A percentile compares a stretch with the other conserved stretches of the same genome.
Evolutionary conservation across 1,140 invertebrate genomes (phyloP).

Genomic region (Oncopodura yosiiana): DNA sequence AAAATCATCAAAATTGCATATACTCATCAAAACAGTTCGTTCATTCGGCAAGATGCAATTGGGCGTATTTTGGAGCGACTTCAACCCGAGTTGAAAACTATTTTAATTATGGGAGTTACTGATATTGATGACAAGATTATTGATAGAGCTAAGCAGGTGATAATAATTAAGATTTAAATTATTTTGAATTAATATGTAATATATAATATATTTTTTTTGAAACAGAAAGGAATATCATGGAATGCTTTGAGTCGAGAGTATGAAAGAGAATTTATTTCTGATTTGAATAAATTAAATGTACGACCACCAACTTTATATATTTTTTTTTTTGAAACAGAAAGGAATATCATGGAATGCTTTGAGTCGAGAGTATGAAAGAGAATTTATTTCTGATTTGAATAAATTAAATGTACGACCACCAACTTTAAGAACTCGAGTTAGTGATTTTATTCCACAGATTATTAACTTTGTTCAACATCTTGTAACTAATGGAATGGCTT

Average conservation of each 20-base stretch:
- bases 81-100: constrained; percentile 64
- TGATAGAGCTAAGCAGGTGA: constrained; percentile 49
- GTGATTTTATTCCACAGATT: constrained; percentile 67
- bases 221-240: constrained; percentile 40
- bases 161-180: not conserved
- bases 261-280: constrained; percentile 73
- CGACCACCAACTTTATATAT: constrained; percentile 50
- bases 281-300: constrained; percentile 62
- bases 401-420: constrained; percentile 60
- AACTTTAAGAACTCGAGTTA: constrained; percentile 59
- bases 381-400: constrained; percentile 72
- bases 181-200: too few species aligned
- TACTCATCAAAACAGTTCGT: constrained; percentile 16
- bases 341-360: constrained; percentile 45
- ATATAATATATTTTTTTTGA: too few species aligned
- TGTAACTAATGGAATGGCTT: constrained; percentile 54
- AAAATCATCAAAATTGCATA: constrained; percentile 14
- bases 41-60: constrained; percentile 56
- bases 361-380: constrained; percentile 60
- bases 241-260: constrained; percentile 54
- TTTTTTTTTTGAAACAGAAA: not conserved
- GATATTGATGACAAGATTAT: constrained; percentile 97
- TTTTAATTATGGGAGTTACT: constrained; percentile 80
- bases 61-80: constrained; percentile 61
- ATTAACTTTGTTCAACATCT: constrained; percentile 62